These are phyloP conservation scores for Cepaea hortensis DNA, from an alignment of 2,888 invertebrate species.

Conservation along the genomic window DNA sequence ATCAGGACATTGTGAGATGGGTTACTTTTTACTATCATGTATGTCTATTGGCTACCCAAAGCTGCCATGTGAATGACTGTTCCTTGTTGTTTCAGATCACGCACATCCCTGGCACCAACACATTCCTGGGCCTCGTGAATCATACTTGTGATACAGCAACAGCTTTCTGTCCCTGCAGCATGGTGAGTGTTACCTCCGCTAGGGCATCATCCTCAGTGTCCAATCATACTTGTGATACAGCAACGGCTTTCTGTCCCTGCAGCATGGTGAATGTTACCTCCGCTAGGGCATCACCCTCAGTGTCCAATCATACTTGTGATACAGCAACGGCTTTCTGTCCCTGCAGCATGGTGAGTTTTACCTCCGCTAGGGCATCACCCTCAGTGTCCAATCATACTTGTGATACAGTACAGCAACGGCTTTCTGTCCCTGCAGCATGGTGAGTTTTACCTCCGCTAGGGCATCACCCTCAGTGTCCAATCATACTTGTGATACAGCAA, in stretches of 20 bases:
- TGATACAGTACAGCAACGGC: slow-evolving; percentile 83
- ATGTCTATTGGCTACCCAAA: not conserved
- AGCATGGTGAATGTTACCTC: slow-evolving; percentile 81
- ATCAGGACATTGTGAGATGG: no score
- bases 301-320: slow-evolving; percentile 90
- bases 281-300: not conserved
- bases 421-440: slow-evolving; percentile 94
- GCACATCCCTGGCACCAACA: slow-evolving; percentile 89
- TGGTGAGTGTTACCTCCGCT: slow-evolving; percentile 78
- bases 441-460: slow-evolving; percentile 67
- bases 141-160: slow-evolving; percentile 87
- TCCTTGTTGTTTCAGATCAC: slow-evolving; percentile 67
- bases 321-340: slow-evolving; percentile 89
- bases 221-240: slow-evolving; percentile 89
- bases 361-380: not conserved
- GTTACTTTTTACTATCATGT: not conserved
- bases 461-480: slow-evolving; percentile 78
- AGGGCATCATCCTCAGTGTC: not conserved
- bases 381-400: slow-evolving; percentile 88
- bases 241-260: slow-evolving; percentile 91
- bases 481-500: slow-evolving; percentile 86
- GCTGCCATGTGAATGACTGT: not conserved
- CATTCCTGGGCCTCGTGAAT: slow-evolving; percentile 91
- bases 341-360: slow-evolving; percentile 85
- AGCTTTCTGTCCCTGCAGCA: slow-evolving; percentile 93